phyloP scores from a whole-genome alignment of 2,888 invertebrate species.

The Ernsta delagoae region DNA sequence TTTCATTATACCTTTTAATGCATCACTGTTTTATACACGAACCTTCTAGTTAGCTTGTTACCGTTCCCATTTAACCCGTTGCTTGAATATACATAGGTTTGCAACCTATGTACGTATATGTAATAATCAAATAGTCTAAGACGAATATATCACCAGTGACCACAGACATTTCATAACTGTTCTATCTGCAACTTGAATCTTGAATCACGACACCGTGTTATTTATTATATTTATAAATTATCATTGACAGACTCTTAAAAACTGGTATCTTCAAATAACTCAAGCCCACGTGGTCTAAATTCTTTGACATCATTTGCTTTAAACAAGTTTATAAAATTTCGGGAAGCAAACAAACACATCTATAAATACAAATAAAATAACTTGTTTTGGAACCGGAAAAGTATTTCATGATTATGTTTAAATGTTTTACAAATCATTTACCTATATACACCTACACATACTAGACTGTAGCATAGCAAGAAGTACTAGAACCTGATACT shows the following conservation, averaged over 20 bases:
- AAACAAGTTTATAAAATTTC: not conserved
- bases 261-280: not conserved
- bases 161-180: conserved; percentile 44
- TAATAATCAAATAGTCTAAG: conserved; percentile 42
- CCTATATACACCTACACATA: too few species aligned
- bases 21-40: too few species aligned
- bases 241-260: not conserved
- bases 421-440: not conserved
- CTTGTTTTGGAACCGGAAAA: not conserved
- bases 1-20: not conserved
- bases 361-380: not conserved
- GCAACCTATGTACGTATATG: conserved; percentile 37
- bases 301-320: not conserved
- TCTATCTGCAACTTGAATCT: conserved; percentile 31
- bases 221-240: conserved; percentile 11
- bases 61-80: too few species aligned
- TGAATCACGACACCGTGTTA: conserved; percentile 45
- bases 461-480: not conserved
- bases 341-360: not conserved
- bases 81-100: too few species aligned
- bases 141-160: conserved; percentile 53
- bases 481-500: conserved; percentile 23
- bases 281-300: not conserved
- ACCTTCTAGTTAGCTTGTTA: too few species aligned
- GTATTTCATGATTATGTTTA: not conserved